A percentile compares a stretch with the other conserved stretches of the same genome.
Conservation (phyloP, 35 echinoderm and acorn worm genomes). For the Strongylocentrotus purpuratus region DNA sequence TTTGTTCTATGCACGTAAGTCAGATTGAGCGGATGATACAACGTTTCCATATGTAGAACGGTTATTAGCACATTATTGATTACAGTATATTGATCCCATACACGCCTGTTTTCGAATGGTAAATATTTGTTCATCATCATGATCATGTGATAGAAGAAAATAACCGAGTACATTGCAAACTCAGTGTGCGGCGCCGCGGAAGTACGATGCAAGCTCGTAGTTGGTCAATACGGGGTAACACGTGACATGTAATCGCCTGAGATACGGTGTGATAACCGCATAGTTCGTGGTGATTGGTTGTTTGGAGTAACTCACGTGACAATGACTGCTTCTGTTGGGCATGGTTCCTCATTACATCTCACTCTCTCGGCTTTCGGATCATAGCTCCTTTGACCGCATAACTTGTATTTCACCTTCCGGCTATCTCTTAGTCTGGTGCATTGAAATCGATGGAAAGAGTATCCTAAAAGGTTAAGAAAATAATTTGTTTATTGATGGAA, state of each 20-base stretch:
- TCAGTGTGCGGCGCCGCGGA: not conserved
- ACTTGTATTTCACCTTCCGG: constrained; percentile 49
- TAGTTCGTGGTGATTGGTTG: not conserved
- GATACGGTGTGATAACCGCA: not conserved
- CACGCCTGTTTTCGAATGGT: not conserved
- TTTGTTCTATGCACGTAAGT: too few relatives aligned
- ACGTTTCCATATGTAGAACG: too few relatives aligned
- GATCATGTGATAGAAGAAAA: not conserved
- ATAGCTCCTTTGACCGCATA: constrained; percentile 53
- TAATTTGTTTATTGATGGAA: not conserved
- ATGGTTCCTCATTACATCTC: constrained; percentile 51
- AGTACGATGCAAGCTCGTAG: not conserved
- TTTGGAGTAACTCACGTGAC: not conserved
- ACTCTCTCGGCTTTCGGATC: constrained; percentile 53
- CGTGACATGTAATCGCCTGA: not conserved
- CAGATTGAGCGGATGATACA: too few relatives aligned
- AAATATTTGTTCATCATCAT: not conserved
- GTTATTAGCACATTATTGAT: too few relatives aligned
- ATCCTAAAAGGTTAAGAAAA: constrained; percentile 4
- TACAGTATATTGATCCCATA: too few relatives aligned
- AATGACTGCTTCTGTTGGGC: constrained; percentile 25
- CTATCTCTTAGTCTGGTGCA: not conserved
- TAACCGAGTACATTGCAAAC: not conserved
- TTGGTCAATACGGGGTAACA: not conserved
- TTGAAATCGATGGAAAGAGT: constrained; percentile 54